These are phyloP conservation scores for Ceratina australensis DNA, from an alignment of 1,140 invertebrate species.

Conservation along the genomic window DNA sequence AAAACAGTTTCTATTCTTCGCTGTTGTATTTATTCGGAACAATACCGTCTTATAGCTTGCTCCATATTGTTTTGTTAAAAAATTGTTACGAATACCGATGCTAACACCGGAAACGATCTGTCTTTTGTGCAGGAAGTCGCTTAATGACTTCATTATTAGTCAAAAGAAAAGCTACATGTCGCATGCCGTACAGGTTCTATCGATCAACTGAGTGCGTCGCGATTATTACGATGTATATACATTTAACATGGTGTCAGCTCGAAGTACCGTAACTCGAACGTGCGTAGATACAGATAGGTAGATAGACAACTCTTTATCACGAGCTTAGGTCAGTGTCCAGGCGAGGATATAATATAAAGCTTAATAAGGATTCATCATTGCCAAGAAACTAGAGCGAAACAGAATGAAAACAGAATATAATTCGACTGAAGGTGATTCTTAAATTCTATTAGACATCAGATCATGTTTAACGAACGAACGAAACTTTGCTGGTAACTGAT, in stretches of 20 bases:
- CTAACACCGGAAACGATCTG: neutral
- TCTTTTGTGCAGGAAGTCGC: neutral
- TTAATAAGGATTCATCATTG: too few species aligned
- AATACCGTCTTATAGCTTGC: constrained; percentile 25
- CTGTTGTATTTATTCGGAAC: constrained; percentile 42
- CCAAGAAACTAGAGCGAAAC: neutral
- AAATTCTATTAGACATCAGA: too few species aligned
- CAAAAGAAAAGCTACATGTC: neutral
- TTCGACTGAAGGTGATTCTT: too few species aligned
- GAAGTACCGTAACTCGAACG: neutral
- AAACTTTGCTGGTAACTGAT: neutral
- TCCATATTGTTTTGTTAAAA: constrained; percentile 40
- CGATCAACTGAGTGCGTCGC: neutral
- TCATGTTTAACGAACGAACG: too few species aligned
- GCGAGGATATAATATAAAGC: too few species aligned
- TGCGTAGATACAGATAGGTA: too few species aligned
- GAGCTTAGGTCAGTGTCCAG: too few species aligned
- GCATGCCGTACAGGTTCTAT: neutral
- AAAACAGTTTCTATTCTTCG: constrained; percentile 30
- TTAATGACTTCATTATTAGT: neutral
- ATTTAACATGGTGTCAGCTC: neutral
- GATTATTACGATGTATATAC: neutral
- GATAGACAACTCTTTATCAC: too few species aligned
- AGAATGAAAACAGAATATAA: too few species aligned
- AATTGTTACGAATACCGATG: constrained; percentile 31